These are phyloP conservation scores for Vandiemenella viatica DNA, from an alignment of 2,888 invertebrate genomes.

Conservation along the genomic window DNA sequence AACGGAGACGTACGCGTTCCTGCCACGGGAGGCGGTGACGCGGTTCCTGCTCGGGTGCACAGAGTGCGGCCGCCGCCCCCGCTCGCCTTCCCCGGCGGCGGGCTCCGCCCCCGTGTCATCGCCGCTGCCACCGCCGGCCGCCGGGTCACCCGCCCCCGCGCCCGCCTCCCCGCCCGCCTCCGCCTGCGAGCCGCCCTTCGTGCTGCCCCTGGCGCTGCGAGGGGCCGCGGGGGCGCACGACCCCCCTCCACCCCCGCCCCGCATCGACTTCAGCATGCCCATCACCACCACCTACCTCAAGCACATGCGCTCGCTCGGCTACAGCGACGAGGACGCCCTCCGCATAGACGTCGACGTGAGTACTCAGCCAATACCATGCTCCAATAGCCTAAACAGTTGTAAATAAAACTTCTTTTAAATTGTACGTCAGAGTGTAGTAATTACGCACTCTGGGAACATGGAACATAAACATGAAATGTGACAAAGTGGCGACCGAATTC, in stretches of 20 bases:
- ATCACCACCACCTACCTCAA: slow-evolving; percentile 82
- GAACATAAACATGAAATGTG: too few relatives aligned
- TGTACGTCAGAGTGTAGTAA: too few relatives aligned
- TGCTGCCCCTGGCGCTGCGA: slow-evolving; percentile 10
- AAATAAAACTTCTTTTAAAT: too few relatives aligned
- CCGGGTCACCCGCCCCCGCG: not conserved
- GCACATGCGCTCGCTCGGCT: slow-evolving; percentile 59
- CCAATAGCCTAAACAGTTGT: not conserved
- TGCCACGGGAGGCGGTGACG: slow-evolving; percentile 91
- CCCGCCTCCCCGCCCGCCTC: not conserved
- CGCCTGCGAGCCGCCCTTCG: not conserved
- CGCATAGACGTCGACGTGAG: slow-evolving; percentile 35
- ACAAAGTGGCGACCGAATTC: too few relatives aligned
- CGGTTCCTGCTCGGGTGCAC: slow-evolving; percentile 88
- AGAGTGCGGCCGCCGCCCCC: slow-evolving; percentile 73
- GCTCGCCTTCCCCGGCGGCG: slow-evolving; percentile 41
- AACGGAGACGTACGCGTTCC: slow-evolving; percentile 88
- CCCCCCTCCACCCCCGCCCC: slow-evolving; percentile 21
- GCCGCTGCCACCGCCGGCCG: slow-evolving; percentile 2
- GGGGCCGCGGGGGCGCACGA: slow-evolving; percentile 11
- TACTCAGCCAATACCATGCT: not conserved
- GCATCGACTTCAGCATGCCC: slow-evolving; percentile 68
- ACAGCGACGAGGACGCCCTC: slow-evolving; percentile 43
- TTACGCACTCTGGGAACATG: too few relatives aligned
- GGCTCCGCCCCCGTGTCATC: slow-evolving; percentile 28